phyloP scores from a whole-genome alignment of 2,888 invertebrate species.

The Patella ulyssiponensis region DNA sequence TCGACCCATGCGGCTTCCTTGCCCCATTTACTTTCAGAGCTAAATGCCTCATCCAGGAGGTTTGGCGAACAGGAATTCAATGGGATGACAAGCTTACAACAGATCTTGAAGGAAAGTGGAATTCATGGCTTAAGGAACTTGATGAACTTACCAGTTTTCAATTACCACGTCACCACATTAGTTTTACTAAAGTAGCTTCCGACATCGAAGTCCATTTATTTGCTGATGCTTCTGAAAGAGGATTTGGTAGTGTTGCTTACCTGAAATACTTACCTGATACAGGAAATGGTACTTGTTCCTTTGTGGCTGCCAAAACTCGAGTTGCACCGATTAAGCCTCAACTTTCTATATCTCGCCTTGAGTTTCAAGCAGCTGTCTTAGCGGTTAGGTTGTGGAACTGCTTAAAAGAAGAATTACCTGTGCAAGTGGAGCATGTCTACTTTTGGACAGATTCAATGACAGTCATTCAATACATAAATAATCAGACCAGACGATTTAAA shows the following conservation, averaged over 20 bases:
- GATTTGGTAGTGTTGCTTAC: constrained; percentile 12
- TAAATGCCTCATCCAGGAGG: constrained; percentile 2
- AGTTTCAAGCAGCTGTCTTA: too few relatives aligned
- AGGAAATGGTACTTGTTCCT: constrained; percentile 1
- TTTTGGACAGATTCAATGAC: too few relatives aligned
- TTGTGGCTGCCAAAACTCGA: constrained; percentile 4
- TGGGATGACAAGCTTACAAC: constrained; percentile 13
- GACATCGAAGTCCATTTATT: constrained; percentile 10
- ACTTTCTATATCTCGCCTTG: too few relatives aligned
- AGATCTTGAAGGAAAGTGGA: neutral
- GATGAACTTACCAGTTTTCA: neutral
- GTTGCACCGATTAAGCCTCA: too few relatives aligned
- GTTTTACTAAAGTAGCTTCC: neutral
- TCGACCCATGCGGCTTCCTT: constrained; percentile 15
- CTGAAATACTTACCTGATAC: neutral
- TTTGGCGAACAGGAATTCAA: constrained; percentile 1
- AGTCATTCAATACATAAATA: too few relatives aligned
- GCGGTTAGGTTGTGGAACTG: too few relatives aligned
- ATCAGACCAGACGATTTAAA: too few relatives aligned
- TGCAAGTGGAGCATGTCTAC: too few relatives aligned
- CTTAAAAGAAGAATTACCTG: too few relatives aligned
- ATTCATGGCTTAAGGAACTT: constrained; percentile 10
- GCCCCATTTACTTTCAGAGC: constrained; percentile 14
- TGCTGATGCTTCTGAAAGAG: constrained; percentile 14
- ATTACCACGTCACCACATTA: constrained; percentile 6